Percentiles rank a stretch among this genome's conserved stretches.
Evolutionary conservation across 2,797 vertebrate genomes (phyloP).

Genomic region (Cheirogaleus major): DNA sequence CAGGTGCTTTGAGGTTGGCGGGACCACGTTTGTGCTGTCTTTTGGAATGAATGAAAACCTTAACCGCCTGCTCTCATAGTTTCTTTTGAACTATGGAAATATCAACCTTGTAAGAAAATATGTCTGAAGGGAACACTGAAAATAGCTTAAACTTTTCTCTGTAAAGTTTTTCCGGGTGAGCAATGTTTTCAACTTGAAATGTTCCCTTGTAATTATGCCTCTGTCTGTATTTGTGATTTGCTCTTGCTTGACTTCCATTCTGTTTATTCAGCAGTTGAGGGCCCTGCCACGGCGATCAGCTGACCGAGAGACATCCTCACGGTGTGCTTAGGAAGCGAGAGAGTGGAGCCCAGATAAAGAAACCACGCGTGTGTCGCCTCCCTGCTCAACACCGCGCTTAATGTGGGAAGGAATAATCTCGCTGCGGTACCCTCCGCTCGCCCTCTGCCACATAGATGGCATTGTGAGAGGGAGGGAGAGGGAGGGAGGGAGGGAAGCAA

Average conservation of each 20-base stretch:
- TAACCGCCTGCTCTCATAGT: not conserved
- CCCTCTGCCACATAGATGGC: not conserved
- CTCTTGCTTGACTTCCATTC: not conserved
- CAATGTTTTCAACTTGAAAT: conserved; percentile 31
- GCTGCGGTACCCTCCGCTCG: not conserved
- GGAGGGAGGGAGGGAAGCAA: not conserved
- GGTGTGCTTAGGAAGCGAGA: not conserved
- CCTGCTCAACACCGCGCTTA: fast-evolving
- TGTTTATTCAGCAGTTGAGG: not conserved
- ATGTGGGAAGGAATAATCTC: not conserved
- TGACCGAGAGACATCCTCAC: not conserved
- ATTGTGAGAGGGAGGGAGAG: fast-evolving
- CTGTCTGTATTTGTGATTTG: not conserved
- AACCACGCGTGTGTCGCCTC: fast-evolving
- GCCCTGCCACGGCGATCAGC: not conserved
- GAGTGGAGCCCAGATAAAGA: not conserved
- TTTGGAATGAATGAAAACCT: not conserved
- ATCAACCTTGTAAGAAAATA: not conserved
- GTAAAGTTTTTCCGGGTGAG: conserved; percentile 48
- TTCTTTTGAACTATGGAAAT: not conserved
- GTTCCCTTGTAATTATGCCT: conserved; percentile 23
- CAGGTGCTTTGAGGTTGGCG: not conserved
- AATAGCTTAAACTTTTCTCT: not conserved
- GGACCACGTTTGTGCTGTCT: not conserved
- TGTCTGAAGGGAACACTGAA: conserved; percentile 21